Base-by-base conservation (phyloP, 2,888 invertebrate species). In the Drosophila kanekoi region DNA sequence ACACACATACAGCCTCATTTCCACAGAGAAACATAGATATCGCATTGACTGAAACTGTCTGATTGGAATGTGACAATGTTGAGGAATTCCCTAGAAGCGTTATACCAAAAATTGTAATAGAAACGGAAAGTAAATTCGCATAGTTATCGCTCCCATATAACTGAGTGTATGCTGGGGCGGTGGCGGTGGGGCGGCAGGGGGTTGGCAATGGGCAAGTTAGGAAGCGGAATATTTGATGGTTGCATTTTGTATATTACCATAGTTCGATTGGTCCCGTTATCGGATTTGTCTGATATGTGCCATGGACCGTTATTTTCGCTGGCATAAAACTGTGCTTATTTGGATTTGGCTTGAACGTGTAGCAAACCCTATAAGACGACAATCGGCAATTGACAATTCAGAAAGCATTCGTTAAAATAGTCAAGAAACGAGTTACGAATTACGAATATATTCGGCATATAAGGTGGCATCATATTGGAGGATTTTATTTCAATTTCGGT, bases 231-330 rank as follows among this genome's bases (percentile, higher is more conserved):
- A 37, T 54, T 47, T 16, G 70, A 13, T 52, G 35, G 41, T 57
- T 49, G 48, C 11, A 49, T 52, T 41, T 45, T 47, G 48, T 65
- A 88, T 84, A 80, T 91, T 91, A 91, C 91, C 91, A 91, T 87
- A 91, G 81, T 83, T 91, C 91, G 89, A 91, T 91, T 72, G 91
- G 91, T 90, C 91, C 91, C 43, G 91, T 91, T 79, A 91, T 90
- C 65, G 90, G 87, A 87, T 91, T 91, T 53, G 91, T 90, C 74
- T 84, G 80, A 80, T 91, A 91, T 70, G 90, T 91, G 83, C 91
- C 91, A 75, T 90, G 91, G 68, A 91, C 89, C 79, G 91, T 91
- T 80, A 91, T 90, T 77, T 81, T 89, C 76, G 91, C 91, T 85
- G 91, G 91, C 89, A 91, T 86, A 80, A 89, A 91, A 84, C 90